Evolutionary conservation across 2,888 invertebrate genomes (phyloP).

Genomic region (Nebria salina): DNA sequence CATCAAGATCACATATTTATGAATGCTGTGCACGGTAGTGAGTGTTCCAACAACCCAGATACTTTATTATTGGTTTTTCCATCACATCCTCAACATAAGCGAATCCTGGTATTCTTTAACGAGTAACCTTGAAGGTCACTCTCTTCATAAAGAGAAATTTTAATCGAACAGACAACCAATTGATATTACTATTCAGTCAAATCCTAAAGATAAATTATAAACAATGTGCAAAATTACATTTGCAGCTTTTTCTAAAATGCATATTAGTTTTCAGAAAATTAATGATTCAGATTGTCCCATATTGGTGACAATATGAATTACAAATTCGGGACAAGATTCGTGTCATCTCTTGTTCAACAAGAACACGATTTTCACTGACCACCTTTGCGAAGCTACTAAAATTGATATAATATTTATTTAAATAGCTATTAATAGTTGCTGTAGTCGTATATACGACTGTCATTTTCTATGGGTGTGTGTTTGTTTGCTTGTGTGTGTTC

Average conservation of each 20-base stretch:
- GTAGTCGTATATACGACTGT: neutral
- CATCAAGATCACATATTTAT: neutral
- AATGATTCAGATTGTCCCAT: no score
- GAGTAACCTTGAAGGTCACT: neutral
- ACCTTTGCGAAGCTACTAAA: neutral
- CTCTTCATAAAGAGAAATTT: neutral
- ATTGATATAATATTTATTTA: neutral
- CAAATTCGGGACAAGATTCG: neutral
- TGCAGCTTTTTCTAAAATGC: no score
- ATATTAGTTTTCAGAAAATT: no score
- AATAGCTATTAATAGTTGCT: neutral
- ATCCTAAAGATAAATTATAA: neutral
- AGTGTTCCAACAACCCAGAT: neutral
- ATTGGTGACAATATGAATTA: no score
- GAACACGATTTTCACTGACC: neutral
- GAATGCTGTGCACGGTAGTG: neutral
- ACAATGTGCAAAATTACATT: neutral
- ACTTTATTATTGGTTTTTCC: neutral
- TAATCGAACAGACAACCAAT: neutral
- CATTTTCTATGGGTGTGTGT: neutral
- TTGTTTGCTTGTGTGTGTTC: constrained; percentile 3
- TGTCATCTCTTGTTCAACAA: neutral
- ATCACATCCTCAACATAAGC: neutral
- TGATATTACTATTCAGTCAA: neutral
- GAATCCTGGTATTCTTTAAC: neutral